Evolutionary conservation across 2,113 vertebrate species (phyloP).

Genomic region (Ictalurus furcatus): DNA sequence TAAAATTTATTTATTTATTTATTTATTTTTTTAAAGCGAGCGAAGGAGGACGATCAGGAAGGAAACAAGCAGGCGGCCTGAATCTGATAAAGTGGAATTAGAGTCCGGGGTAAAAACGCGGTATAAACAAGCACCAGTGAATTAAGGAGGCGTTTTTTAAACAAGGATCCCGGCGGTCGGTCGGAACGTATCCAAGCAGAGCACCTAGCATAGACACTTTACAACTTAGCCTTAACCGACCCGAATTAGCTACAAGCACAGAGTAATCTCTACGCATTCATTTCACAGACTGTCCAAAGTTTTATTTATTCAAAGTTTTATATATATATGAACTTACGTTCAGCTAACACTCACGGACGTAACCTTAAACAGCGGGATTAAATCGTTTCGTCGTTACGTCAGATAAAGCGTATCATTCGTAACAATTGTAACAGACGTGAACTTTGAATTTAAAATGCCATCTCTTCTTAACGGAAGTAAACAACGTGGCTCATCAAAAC

Average conservation of each 20-base stretch:
- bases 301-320: not conserved
- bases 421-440: too few species aligned
- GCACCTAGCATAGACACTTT: not conserved
- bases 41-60: conserved; percentile 48
- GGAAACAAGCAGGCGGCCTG: not conserved
- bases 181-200: not conserved
- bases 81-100: conserved; percentile 1
- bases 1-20: too few species aligned
- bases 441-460: too few species aligned
- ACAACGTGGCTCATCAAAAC: too few species aligned
- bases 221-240: not conserved
- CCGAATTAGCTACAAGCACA: not conserved
- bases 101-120: conserved; percentile 3
- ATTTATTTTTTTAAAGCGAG: conserved; percentile 29
- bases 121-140: conserved; percentile 36
- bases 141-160: conserved; percentile 29
- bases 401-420: too few species aligned
- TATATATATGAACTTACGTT: too few species aligned
- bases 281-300: not conserved
- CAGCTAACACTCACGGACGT: too few species aligned
- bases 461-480: too few species aligned
- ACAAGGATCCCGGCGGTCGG: not conserved
- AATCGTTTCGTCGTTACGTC: too few species aligned
- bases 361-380: too few species aligned
- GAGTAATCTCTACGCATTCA: not conserved